phyloP scores from a whole-genome alignment of 2,888 invertebrate species.

The Plutella xylostella region DNA sequence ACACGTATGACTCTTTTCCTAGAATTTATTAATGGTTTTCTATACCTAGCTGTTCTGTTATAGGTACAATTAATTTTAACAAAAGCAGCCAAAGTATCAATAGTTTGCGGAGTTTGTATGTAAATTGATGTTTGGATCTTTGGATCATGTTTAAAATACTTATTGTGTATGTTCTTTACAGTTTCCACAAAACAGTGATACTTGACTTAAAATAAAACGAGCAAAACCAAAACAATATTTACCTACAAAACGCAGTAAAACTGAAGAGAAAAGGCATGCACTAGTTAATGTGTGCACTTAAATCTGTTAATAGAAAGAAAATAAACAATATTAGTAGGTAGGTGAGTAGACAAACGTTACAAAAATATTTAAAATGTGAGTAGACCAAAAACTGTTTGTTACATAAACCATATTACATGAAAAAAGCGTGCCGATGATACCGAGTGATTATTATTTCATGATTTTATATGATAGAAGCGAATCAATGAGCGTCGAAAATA shows the following conservation, averaged over 20 bases:
- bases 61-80: constrained; percentile 9
- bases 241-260: constrained; percentile 39
- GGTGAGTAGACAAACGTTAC: neutral
- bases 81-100: too few species aligned
- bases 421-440: too few species aligned
- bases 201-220: neutral
- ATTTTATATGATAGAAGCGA: too few species aligned
- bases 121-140: neutral
- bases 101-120: too few species aligned
- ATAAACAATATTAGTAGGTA: neutral
- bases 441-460: too few species aligned
- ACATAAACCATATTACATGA: neutral
- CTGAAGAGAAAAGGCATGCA: constrained; percentile 36
- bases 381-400: neutral
- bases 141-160: neutral
- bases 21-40: constrained; percentile 71
- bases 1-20: constrained; percentile 81
- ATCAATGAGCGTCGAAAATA: neutral
- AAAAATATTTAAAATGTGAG: neutral
- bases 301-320: constrained; percentile 45
- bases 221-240: constrained; percentile 25
- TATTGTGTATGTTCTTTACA: neutral
- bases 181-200: neutral
- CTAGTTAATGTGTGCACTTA: constrained; percentile 51
- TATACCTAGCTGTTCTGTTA: constrained; percentile 58